Evolutionary conservation across 2,113 vertebrate species (phyloP).

Genomic region (Gracilinanus agilis): DNA sequence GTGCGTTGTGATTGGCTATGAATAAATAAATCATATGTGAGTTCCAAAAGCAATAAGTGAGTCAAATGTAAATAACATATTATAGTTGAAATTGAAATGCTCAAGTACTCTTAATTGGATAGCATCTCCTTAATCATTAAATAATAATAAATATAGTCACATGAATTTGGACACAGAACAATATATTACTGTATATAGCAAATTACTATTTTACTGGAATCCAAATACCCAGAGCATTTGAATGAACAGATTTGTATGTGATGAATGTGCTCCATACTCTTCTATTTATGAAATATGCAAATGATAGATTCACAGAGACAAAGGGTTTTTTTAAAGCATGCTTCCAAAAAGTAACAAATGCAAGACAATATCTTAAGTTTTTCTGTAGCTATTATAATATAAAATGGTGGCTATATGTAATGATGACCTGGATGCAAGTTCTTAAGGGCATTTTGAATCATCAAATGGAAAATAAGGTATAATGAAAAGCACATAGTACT

Average conservation of each 20-base stretch:
- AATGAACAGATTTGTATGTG: not conserved
- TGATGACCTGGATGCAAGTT: not conserved
- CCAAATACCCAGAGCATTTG: not conserved
- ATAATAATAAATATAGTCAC: not conserved
- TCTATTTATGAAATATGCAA: not conserved
- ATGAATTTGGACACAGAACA: not conserved
- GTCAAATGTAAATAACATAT: not conserved
- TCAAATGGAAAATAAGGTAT: not conserved
- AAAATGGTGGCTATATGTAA: not conserved
- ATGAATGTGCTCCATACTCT: not conserved
- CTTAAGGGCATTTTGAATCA: not conserved
- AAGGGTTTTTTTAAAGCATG: not conserved
- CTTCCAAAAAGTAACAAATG: not conserved
- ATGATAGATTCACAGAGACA: not conserved
- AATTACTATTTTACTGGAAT: not conserved
- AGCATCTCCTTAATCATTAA: not conserved
- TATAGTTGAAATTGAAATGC: not conserved
- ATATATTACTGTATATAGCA: not conserved
- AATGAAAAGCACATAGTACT: not conserved
- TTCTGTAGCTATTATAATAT: not conserved
- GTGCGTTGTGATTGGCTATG: not conserved
- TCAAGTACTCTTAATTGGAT: not conserved
- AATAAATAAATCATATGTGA: not conserved
- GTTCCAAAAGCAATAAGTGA: not conserved
- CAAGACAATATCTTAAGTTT: not conserved